These are phyloP conservation scores for Lepidurus couesii DNA, from an alignment of 1,140 invertebrate species.

Conservation along the genomic window DNA sequence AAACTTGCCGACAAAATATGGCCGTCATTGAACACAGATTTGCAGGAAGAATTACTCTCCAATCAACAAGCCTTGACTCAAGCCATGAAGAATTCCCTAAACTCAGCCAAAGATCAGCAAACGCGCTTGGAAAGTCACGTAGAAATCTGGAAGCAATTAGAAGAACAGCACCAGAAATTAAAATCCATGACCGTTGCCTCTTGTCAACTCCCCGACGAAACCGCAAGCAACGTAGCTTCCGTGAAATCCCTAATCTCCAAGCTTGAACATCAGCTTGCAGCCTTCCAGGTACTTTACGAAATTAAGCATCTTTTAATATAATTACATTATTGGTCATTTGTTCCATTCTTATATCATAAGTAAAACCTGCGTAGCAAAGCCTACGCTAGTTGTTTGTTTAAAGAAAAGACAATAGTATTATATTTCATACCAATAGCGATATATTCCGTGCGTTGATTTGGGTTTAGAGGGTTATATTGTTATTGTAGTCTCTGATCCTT, in stretches of 20 bases:
- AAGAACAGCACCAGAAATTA: constrained; percentile 66
- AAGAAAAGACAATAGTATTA: no score
- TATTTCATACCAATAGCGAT: no score
- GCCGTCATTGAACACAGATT: constrained; percentile 67
- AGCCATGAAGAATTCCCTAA: constrained; percentile 69
- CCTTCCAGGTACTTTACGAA: constrained; percentile 55
- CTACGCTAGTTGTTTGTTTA: no score
- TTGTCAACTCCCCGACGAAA: constrained; percentile 65
- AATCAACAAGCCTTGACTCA: constrained; percentile 73
- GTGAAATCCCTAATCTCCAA: constrained; percentile 65
- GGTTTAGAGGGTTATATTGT: no score
- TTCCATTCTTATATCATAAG: no score
- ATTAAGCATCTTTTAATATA: not conserved
- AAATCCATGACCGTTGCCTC: constrained; percentile 60
- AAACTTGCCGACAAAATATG: constrained; percentile 78
- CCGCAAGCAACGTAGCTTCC: constrained; percentile 65
- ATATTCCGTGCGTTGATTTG: no score
- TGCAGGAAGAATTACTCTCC: constrained; percentile 71
- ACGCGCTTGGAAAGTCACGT: constrained; percentile 67
- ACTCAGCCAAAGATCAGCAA: constrained; percentile 67
- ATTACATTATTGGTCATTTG: no score
- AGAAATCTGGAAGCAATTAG: constrained; percentile 73
- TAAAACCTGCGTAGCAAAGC: not conserved
- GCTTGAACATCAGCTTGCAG: constrained; percentile 65
- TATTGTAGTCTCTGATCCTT: no score